These are phyloP conservation scores for Corvus moneduloides DNA, from an alignment of 2,113 vertebrate genomes.

Conservation along the genomic window DNA sequence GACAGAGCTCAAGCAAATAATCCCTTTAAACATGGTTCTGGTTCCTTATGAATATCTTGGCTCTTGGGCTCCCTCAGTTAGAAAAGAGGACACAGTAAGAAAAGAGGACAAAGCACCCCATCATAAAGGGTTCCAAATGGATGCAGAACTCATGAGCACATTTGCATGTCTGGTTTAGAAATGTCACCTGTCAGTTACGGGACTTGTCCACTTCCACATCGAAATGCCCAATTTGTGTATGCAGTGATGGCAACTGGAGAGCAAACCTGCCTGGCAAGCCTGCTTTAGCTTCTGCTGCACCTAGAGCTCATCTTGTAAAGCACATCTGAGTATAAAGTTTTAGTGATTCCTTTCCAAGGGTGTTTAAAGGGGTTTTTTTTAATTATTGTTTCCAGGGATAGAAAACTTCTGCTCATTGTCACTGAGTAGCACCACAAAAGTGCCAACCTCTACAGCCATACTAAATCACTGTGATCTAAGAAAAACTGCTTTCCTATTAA, in stretches of 20 bases:
- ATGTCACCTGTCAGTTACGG: not conserved
- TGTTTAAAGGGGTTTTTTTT: not conserved
- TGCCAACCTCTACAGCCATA: not conserved
- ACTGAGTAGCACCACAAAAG: not conserved
- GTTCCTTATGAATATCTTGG: not conserved
- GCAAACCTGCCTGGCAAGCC: not conserved
- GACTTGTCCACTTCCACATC: not conserved
- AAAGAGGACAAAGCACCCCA: not conserved
- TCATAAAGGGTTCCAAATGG: not conserved
- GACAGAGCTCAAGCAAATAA: not conserved
- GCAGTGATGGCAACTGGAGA: not conserved
- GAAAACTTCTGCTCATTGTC: not conserved
- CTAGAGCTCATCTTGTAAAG: not conserved
- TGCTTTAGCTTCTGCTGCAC: not conserved
- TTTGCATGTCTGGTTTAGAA: not conserved
- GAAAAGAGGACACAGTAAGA: not conserved
- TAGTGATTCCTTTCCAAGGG: not conserved
- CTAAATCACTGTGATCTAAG: not conserved
- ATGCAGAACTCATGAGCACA: not conserved
- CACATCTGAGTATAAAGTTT: not conserved
- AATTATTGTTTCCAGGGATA: not conserved
- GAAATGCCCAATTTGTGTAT: not conserved
- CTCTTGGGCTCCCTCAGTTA: not conserved
- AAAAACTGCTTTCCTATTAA: not conserved
- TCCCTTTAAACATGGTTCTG: not conserved